These are phyloP conservation scores for Clarias pachynema DNA, from an alignment of 2,797 vertebrate species.

Conservation along the genomic window DNA sequence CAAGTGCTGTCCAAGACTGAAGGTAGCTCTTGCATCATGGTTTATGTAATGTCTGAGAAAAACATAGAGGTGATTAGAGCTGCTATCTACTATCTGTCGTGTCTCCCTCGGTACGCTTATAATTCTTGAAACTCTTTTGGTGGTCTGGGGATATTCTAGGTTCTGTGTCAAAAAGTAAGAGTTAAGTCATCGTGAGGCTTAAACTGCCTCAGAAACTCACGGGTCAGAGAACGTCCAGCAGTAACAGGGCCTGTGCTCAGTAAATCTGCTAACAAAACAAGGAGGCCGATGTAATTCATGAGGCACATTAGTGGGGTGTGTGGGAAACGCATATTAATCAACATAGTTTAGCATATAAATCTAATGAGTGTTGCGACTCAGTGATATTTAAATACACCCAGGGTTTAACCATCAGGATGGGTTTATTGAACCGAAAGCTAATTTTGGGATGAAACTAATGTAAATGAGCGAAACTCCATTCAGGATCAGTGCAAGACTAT, in stretches of 20 bases:
- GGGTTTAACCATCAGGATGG: background rate
- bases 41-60: constrained; percentile 41
- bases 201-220: constrained; percentile 33
- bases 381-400: background rate
- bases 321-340: constrained; percentile 1
- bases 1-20: constrained; percentile 25
- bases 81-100: constrained; percentile 9
- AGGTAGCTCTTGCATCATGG: constrained; percentile 32
- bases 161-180: constrained; percentile 33
- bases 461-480: background rate
- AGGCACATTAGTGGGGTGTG: constrained; percentile 10
- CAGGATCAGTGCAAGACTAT: background rate
- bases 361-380: background rate
- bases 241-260: constrained; percentile 30
- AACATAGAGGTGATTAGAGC: constrained; percentile 32
- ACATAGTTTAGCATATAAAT: background rate
- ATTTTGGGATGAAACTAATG: background rate
- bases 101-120: constrained; percentile 13
- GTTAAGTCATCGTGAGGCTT: constrained; percentile 10
- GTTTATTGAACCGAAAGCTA: background rate
- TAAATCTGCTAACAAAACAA: constrained; percentile 41
- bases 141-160: constrained; percentile 44
- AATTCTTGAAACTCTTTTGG: constrained; percentile 24
- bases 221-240: constrained; percentile 42
- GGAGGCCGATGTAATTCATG: constrained; percentile 31